Conservation (phyloP, 2,113 vertebrate species). For the Chascanopsetta lugubris region DNA sequence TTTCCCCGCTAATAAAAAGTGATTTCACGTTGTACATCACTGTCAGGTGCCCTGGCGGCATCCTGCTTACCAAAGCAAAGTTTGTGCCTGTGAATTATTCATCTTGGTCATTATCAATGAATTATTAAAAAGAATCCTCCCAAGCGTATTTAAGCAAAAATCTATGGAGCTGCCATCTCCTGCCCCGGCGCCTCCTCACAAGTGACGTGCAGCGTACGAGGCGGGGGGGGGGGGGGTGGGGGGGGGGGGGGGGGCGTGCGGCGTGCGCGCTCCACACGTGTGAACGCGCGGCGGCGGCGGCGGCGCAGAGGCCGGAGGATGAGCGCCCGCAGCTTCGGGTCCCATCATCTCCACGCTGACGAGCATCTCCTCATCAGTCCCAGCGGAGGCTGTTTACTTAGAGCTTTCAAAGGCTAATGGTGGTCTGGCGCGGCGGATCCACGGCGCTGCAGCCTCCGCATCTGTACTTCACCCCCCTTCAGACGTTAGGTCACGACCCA, state of each 20-base stretch:
- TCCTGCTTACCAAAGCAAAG: conserved; percentile 82
- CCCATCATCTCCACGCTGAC: conserved; percentile 67
- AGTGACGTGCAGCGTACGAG: conserved; percentile 74
- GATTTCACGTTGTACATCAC: conserved; percentile 80
- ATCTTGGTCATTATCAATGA: conserved; percentile 85
- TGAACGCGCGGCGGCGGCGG: conserved; percentile 56
- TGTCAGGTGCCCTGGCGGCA: conserved; percentile 73
- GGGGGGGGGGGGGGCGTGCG: no score
- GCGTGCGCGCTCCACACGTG: conserved; percentile 64
- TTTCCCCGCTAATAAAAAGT: conserved; percentile 77
- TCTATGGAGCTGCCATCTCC: conserved; percentile 80
- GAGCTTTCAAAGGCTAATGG: conserved; percentile 51
- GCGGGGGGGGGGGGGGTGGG: no score
- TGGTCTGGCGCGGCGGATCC: conserved; percentile 10
- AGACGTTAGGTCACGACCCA: conserved; percentile 22
- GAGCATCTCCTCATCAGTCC: conserved; percentile 66
- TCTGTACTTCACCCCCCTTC: conserved; percentile 37
- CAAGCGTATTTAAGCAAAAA: conserved; percentile 83
- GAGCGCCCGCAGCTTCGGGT: conserved; percentile 54
- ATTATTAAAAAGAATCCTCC: conserved; percentile 84
- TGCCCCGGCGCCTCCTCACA: conserved; percentile 74
- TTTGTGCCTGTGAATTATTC: conserved; percentile 81
- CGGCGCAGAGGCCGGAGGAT: conserved; percentile 44
- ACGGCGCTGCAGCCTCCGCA: conserved; percentile 7
- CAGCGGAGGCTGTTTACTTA: conserved; percentile 59